A percentile compares a stretch with the other conserved stretches of the same genome.
Conservation (phyloP, 2,113 vertebrate genomes). For the Benitochromis conjunctus region DNA sequence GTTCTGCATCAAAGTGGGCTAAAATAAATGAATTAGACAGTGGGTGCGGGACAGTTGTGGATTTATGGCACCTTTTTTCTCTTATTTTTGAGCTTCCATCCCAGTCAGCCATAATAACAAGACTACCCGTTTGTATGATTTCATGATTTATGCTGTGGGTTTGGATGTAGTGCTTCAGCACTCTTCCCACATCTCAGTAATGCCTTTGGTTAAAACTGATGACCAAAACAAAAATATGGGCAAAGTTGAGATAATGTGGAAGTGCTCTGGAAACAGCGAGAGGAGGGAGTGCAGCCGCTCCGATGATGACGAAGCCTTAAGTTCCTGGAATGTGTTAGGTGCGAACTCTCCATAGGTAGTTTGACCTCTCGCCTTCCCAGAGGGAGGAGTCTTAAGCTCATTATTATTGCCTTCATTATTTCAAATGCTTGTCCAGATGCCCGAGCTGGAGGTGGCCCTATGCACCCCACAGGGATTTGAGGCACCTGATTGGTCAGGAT, state of each 20-base stretch:
- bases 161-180: not conserved
- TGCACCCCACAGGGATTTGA: slow-evolving; percentile 41
- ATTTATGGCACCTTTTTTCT: not conserved
- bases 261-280: not conserved
- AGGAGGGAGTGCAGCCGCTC: not conserved
- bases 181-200: not conserved
- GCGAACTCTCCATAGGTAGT: slow-evolving; percentile 55
- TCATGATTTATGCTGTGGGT: not conserved
- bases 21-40: not conserved
- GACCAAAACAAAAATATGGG: not conserved
- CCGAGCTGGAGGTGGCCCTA: slow-evolving; percentile 52
- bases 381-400: slow-evolving; percentile 46
- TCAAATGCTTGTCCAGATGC: slow-evolving; percentile 67
- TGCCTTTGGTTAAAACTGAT: not conserved
- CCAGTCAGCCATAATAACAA: not conserved
- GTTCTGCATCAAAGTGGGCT: too few relatives aligned
- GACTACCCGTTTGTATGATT: not conserved
- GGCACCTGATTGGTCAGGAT: slow-evolving; percentile 56
- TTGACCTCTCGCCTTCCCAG: slow-evolving; percentile 54
- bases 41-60: not conserved
- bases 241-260: not conserved
- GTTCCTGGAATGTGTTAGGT: slow-evolving; percentile 25
- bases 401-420: slow-evolving; percentile 65
- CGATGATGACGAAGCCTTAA: slow-evolving; percentile 8
- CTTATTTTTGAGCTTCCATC: not conserved